Percentiles rank a stretch among this genome's conserved stretches.
phyloP scores from a whole-genome alignment of 2,113 vertebrate genomes.

The Pitta sordida region DNA sequence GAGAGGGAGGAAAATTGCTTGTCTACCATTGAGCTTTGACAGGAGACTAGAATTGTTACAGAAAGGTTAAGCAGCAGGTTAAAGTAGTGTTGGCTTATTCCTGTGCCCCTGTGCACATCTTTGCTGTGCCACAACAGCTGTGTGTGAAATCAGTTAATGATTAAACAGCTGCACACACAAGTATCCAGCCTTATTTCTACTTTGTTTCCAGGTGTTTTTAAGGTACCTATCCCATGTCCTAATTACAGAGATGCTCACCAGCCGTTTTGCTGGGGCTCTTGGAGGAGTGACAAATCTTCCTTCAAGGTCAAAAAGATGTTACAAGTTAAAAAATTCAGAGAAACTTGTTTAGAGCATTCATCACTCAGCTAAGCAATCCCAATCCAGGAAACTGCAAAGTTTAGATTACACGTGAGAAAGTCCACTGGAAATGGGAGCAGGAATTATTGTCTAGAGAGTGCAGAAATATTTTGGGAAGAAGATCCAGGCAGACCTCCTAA shows the following conservation, averaged over 20 bases:
- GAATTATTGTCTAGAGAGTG: not conserved
- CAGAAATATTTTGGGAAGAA: not conserved
- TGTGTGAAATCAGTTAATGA: not conserved
- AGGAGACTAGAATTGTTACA: not conserved
- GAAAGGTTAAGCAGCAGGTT: not conserved
- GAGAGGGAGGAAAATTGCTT: not conserved
- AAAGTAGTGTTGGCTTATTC: not conserved
- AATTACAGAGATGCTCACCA: not conserved
- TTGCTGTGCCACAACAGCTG: not conserved
- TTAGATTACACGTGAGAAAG: not conserved
- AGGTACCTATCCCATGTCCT: not conserved
- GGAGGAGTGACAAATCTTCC: not conserved
- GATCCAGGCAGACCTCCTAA: not conserved
- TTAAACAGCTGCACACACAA: not conserved
- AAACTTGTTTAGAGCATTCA: not conserved
- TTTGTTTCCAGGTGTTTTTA: not conserved
- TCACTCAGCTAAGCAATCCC: not conserved
- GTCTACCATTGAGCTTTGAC: not conserved
- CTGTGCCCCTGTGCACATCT: not conserved
- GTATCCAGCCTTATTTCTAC: not conserved
- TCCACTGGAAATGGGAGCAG: not conserved
- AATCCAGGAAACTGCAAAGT: not conserved
- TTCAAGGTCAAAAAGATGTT: not conserved
- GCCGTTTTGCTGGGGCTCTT: not conserved
- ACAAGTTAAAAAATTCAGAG: not conserved